Percentiles rank a stretch among this genome's conserved stretches.
Conservation (phyloP, 2,888 invertebrate species). For the Peribatodes rhomboidaria region DNA sequence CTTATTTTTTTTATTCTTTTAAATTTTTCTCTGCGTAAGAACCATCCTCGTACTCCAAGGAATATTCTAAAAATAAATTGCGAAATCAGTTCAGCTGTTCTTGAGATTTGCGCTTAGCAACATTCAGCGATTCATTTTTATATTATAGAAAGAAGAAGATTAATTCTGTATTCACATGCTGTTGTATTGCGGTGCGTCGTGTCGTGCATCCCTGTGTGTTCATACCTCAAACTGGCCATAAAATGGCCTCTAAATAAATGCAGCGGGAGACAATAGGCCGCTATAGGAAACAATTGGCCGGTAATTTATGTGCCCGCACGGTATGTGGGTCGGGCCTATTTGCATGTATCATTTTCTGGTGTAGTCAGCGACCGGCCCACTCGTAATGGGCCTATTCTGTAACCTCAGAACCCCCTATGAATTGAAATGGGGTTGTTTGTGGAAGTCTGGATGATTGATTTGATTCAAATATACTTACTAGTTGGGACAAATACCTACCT, state of each 20-base stretch:
- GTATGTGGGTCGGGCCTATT: constrained; percentile 61
- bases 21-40: too few relatives aligned
- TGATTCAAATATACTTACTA: neutral
- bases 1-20: too few relatives aligned
- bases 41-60: too few relatives aligned
- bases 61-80: too few relatives aligned
- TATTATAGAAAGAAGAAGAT: too few relatives aligned
- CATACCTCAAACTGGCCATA: constrained; percentile 34
- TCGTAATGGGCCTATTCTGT: constrained; percentile 32
- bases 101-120: too few relatives aligned
- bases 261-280: constrained; percentile 64
- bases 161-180: too few relatives aligned
- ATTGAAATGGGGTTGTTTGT: constrained; percentile 16
- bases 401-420: constrained; percentile 10
- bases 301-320: constrained; percentile 75
- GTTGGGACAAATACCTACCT: too few relatives aligned
- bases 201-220: neutral
- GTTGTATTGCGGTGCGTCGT: too few relatives aligned
- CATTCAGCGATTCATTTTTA: too few relatives aligned
- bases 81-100: too few relatives aligned
- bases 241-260: constrained; percentile 61
- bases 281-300: constrained; percentile 77
- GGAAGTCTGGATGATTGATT: neutral
- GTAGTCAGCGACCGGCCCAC: constrained; percentile 42
- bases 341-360: constrained; percentile 51